Base-by-base conservation (phyloP, 2,888 invertebrate species). In the Leptopilina drosophilae region DNA sequence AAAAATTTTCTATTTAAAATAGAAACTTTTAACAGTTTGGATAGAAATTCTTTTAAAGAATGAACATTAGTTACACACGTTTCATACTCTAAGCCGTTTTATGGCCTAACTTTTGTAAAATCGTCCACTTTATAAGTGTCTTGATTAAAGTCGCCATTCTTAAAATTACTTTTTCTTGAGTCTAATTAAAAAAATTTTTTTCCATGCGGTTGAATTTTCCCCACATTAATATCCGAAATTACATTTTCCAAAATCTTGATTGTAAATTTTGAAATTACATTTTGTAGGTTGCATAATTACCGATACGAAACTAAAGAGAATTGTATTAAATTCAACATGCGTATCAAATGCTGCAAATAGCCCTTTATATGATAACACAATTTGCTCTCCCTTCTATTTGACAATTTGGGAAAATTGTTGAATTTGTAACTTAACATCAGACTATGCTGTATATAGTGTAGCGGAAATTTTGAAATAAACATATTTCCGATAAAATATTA, bases 401-500 rank as follows among this genome's bases (percentile, higher is more conserved):
- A 62, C n/a, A 62, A 62, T 62, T 62, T 62, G 62, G 20, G 20
- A 62, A 20, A 62, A 20, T 20, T 62, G 62, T 62, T 62, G 62
- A 62, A 62, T 20, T 9, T 20, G 62, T 49, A 49, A 49, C 49
- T 49, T 49, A 62, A 62, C 9, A 33, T 33, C 33, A 62, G 62
- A 20, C 20, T 8, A 26, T 20, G 20, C 20, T 20, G 33, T 33
- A 5, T 33, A 5, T 33, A 33, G 33, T 62, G 33, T 62, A 20
- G 62, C 15, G 62, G 15, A 62, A 62, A 62, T 62, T 62, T 62
- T 20, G 20, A 62, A 62, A 62, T 62, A 62, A 62, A 62, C 20
- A 62, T 15, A 62, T 62, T 20, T 15, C 15, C 20, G 62, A 62
- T 62, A 20, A 49, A 62, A 62, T 62, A 62, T 62, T 62, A 62